Evolutionary conservation across 2,113 vertebrate genomes (phyloP), one percentile per base, ranked within the genome.

Genomic region (Periophthalmodon schlosseri): DNA sequence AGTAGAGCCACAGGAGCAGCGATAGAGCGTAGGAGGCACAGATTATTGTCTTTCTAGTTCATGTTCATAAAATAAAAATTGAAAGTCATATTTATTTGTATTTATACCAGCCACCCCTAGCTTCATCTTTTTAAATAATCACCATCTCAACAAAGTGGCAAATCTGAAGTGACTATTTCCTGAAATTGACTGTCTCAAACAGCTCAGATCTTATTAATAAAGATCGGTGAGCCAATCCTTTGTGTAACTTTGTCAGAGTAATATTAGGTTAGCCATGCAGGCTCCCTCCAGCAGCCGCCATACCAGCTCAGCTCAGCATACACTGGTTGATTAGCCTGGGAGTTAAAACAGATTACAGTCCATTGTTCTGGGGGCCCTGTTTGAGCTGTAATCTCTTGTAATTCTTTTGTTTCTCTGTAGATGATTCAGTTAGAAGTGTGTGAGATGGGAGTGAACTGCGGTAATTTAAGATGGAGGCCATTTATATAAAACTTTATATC

Each of bases 301-400:
- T 73, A 61, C 68, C 75, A 52, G 18, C 16, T 52, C 49, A 20
- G 18, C 16, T 52, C 16, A 77, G 67, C 68, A 63, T 24, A 69
- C n/a, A 15, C 63, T 70, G 74, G 75, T 84, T 92, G 82, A 93
- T 92, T 90, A 91, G 76, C 84, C 67, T 67, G 76, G 76, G 91
- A 88, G 91, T 92, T 91, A 91, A 89, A 71, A 78, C 81, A 76
- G 92, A 91, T 94, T 91, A 90, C 77, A 81, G 74, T 57, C 81
- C 80, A 87, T 92, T 89, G 88, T 91, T 92, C 84, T 81, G 75
- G n/a, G 78, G 68, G 68, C 83, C 77, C 72, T 65, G 75, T 68
- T 74, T 23, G 44, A 76, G 73, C 75, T 82, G 50, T 93, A 91
- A 93, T 91, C 89, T 90, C 68, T 69, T 88, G 74, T 93, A 90